Evolutionary conservation across 2,797 vertebrate genomes (phyloP).

Genomic region (Calcarius lapponicus): DNA sequence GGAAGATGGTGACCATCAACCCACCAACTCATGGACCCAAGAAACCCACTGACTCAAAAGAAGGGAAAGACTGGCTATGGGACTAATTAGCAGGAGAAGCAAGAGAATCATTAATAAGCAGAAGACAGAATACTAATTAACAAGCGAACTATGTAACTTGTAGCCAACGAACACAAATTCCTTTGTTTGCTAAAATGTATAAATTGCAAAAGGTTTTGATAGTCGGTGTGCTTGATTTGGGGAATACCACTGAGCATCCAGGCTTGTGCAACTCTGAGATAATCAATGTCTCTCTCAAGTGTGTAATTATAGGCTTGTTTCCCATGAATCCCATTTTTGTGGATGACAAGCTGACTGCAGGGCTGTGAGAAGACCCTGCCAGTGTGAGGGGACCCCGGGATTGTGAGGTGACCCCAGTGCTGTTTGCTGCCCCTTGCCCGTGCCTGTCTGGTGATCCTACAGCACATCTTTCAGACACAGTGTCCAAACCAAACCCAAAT

Average conservation of each 20-base stretch:
- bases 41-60: not conserved
- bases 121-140: not conserved
- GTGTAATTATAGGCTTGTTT: not conserved
- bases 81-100: not conserved
- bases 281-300: not conserved
- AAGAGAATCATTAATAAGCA: not conserved
- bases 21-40: not conserved
- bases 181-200: not conserved
- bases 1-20: too few species aligned
- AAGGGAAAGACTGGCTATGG: not conserved
- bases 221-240: not conserved
- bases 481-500: not conserved
- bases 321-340: rapidly evolving
- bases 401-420: too few species aligned
- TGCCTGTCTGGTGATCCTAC: rapidly evolving
- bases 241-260: not conserved
- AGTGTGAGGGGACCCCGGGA: rapidly evolving
- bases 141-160: not conserved
- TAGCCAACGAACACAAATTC: not conserved
- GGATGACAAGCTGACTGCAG: not conserved
- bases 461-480: rapidly evolving
- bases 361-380: not conserved
- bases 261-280: not conserved
- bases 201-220: not conserved
- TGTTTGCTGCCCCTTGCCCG: rapidly evolving